Base-by-base conservation (phyloP, 2,113 vertebrate species). In the Thomomys bottae region DNA sequence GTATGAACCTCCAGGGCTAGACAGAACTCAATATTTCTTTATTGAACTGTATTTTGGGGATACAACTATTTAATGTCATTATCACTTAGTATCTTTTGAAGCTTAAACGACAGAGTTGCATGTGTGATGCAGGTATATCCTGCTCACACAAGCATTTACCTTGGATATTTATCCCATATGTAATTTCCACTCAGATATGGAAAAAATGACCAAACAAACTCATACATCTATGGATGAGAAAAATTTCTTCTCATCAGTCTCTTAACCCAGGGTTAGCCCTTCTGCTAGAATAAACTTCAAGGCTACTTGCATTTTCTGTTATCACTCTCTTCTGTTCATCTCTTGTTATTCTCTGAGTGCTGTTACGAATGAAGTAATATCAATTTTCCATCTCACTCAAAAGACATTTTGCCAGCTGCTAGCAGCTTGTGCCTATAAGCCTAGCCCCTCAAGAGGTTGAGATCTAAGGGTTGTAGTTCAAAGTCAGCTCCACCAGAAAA, bases 21-120 rank as follows among this genome's bases (percentile, higher is more conserved):
- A 54, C 49, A 3, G 59, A 80, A 75, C 23, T 88, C 63, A 79
- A 20, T 54, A 18, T 84, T 92, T 94, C 18, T 87, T 84, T 93
- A 85, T 75, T 23, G 2, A 80, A 67, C 4, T 76, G 12, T 28
- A 3, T 66, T 49, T 86, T 81, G 32, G 24, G 28, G 87, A 49
- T 88, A 57, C 15, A 40, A 26, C 26, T 66, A 15, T 8, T 81
- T 49, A 38, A 8, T 73, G 49, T 42, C 0, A n/a, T 20, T 42
- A 12, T 66, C 23, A 2, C 5, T 73, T 77, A 81, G 66, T 78
- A 26, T 87, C 32, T 92, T 83, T 21, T 78, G 14, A 63, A 38
- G 14, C 54, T 81, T 78, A 40, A 34, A 87, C 67, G 28, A 54
- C 15, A 18, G 17, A 2, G 5, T 38, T 84, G 11, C 20, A 64